phyloP scores from a whole-genome alignment of 2,797 vertebrate species.

The Acanthurus lineatus region DNA sequence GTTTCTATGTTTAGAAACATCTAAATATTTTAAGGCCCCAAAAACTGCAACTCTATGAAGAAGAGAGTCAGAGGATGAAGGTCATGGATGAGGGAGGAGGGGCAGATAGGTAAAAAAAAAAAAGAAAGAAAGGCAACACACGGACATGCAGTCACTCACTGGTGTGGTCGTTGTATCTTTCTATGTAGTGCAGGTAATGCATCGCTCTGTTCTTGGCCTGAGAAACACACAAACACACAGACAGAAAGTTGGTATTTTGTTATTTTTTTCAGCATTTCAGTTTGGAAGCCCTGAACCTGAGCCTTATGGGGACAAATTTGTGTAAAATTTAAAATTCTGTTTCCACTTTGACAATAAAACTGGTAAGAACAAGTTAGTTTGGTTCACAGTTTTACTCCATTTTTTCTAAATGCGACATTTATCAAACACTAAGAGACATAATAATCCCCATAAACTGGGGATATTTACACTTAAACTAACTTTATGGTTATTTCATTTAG shows the following conservation, averaged over 20 bases:
- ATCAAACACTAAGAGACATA: too few species aligned
- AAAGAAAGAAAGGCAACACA: too few species aligned
- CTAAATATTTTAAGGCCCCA: too few species aligned
- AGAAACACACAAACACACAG: conserved; percentile 2
- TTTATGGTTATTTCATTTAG: neutral
- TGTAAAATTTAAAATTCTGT: too few species aligned
- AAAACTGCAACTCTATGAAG: neutral
- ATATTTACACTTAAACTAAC: neutral
- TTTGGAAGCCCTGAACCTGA: too few species aligned
- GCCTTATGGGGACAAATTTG: too few species aligned
- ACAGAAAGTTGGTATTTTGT: neutral
- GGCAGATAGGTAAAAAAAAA: neutral
- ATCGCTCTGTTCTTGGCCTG: conserved; percentile 96
- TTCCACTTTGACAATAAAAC: too few species aligned
- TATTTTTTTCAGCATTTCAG: neutral
- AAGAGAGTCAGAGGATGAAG: neutral
- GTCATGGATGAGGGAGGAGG: neutral
- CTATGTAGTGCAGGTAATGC: conserved; percentile 90
- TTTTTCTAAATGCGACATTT: too few species aligned
- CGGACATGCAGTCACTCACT: conserved; percentile 85
- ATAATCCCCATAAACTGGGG: too few species aligned
- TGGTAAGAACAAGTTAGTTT: too few species aligned
- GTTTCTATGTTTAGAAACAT: too few species aligned
- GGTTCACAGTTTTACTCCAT: too few species aligned
- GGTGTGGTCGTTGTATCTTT: conserved; percentile 91